phyloP scores from a whole-genome alignment of 2,888 invertebrate species.

The Drosophila kambysellisi region DNA sequence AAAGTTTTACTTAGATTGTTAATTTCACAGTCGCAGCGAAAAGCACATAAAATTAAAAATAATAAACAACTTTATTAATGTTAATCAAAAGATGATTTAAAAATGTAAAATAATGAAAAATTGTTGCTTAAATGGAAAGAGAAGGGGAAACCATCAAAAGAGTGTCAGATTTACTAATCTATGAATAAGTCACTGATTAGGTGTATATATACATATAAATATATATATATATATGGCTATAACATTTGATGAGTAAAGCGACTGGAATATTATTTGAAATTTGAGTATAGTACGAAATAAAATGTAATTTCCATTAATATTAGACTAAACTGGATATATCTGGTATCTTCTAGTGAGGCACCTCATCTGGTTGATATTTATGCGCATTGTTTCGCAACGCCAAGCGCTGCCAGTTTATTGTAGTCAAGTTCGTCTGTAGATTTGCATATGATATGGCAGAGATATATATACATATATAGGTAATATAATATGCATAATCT shows the following conservation, averaged over 20 bases:
- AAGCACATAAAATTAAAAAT: not conserved
- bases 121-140: not conserved
- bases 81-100: not conserved
- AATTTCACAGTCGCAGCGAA: not conserved
- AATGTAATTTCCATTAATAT: not conserved
- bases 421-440: not conserved
- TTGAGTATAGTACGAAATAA: not conserved
- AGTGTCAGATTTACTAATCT: not conserved
- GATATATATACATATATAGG: too few relatives aligned
- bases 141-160: not conserved
- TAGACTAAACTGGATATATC: constrained; percentile 1
- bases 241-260: not conserved
- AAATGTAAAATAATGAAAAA: not conserved
- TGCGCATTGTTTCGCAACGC: not conserved
- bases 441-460: not conserved
- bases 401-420: not conserved
- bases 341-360: constrained; percentile 1
- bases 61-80: not conserved
- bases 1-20: not conserved
- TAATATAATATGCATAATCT: constrained; percentile 2
- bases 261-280: not conserved
- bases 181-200: not conserved
- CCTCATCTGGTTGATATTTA: not conserved
- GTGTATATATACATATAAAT: too few relatives aligned
- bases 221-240: not conserved